A percentile compares a stretch with the other conserved stretches of the same genome.
Conservation (phyloP, 2,113 vertebrate genomes). For the Cynocephalus volans region DNA sequence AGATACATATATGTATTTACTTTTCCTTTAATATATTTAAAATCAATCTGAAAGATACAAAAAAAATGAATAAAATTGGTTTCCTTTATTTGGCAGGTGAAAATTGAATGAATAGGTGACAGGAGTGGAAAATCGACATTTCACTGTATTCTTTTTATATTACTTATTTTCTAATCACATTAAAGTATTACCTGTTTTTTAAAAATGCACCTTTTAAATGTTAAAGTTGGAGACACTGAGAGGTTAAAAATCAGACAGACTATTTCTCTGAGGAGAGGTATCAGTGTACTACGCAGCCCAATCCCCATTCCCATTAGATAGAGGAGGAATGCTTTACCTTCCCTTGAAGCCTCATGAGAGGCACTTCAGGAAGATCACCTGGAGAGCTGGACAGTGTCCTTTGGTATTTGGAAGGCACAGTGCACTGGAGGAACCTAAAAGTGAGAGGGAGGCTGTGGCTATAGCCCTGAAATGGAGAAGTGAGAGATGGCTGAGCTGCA, state of each 20-base stretch:
- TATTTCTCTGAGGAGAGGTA: background rate
- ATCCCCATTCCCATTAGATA: background rate
- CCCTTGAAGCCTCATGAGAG: background rate
- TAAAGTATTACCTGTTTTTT: background rate
- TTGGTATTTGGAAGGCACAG: background rate
- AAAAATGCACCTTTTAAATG: background rate
- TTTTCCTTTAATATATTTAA: background rate
- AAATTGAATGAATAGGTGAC: background rate
- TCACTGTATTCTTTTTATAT: background rate
- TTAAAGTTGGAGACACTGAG: background rate
- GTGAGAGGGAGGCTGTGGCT: background rate
- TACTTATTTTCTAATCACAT: background rate
- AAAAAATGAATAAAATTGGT: background rate
- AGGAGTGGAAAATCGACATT: background rate
- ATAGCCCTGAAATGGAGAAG: background rate
- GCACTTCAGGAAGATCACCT: background rate
- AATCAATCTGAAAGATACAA: background rate
- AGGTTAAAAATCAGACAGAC: background rate
- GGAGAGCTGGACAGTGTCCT: background rate
- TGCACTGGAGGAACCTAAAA: background rate
- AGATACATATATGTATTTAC: background rate
- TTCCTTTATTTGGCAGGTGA: background rate
- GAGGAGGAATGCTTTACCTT: no score
- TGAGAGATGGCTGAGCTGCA: background rate
- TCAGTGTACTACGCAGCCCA: background rate